Evolutionary conservation across 2,113 vertebrate species (phyloP).

Genomic region (Lophius piscatorius): DNA sequence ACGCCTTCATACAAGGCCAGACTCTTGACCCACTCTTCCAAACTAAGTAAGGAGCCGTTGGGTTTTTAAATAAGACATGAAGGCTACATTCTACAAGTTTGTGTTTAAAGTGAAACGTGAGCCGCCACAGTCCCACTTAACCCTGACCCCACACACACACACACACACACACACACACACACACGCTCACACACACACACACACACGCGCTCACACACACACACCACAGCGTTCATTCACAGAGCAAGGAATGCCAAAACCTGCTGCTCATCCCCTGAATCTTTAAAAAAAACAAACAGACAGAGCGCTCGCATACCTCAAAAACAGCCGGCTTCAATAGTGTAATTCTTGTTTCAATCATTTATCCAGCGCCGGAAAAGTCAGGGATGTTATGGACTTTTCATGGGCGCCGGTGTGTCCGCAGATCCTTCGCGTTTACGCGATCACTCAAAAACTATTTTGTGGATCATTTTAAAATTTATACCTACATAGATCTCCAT

Average conservation of each 20-base stretch:
- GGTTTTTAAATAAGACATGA: no score
- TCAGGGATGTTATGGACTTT: no score
- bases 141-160: constrained; percentile 4
- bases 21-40: not conserved
- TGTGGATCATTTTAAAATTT: no score
- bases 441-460: no score
- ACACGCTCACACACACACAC: no score
- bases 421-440: no score
- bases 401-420: no score
- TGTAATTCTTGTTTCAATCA: not conserved
- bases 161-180: constrained; percentile 1
- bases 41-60: not conserved
- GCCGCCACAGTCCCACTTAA: not conserved
- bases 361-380: no score
- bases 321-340: not conserved
- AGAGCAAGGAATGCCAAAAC: not conserved
- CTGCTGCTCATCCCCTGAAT: constrained; percentile 5
- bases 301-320: not conserved
- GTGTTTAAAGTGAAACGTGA: not conserved
- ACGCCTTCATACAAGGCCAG: not conserved
- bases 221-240: not conserved
- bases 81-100: not conserved
- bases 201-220: no score
- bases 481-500: no score
- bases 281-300: constrained; percentile 1